These are phyloP conservation scores for Oncorhynchus tshawytscha DNA, from an alignment of 2,113 vertebrate genomes.

Conservation along the genomic window DNA sequence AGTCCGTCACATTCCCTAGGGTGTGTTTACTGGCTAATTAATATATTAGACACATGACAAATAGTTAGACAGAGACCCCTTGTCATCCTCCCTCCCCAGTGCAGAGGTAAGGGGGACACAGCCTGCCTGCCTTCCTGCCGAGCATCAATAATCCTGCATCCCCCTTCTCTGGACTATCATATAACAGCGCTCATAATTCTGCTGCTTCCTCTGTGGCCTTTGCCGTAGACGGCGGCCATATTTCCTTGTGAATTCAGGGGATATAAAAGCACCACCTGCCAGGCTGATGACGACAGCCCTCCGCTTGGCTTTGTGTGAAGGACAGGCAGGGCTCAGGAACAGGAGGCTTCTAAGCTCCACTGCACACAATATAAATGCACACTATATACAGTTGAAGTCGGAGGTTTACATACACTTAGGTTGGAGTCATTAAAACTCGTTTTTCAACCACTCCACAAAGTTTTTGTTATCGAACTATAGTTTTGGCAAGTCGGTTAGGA, in stretches of 20 bases:
- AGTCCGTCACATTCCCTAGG: not conserved
- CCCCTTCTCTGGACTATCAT: conserved; percentile 28
- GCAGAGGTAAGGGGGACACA: conserved; percentile 23
- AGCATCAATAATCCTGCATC: conserved; percentile 31
- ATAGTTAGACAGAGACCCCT: conserved; percentile 32
- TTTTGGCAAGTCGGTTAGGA: too few relatives aligned
- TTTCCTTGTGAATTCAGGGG: conserved; percentile 34
- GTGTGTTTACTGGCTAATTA: conserved; percentile 41
- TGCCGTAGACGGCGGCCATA: conserved; percentile 28
- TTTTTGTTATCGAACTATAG: too few relatives aligned
- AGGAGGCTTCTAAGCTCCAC: not conserved
- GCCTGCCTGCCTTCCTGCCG: conserved; percentile 8
- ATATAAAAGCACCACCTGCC: conserved; percentile 17
- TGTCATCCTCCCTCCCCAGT: conserved; percentile 18
- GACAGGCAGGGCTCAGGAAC: not conserved
- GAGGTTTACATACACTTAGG: too few relatives aligned
- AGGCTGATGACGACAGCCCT: conserved; percentile 22
- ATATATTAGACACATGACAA: conserved; percentile 41
- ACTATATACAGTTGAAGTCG: too few relatives aligned
- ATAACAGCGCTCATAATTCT: conserved; percentile 38
- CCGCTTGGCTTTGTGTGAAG: not conserved
- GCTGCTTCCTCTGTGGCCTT: conserved; percentile 20
- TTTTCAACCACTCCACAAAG: too few relatives aligned
- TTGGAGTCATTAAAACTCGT: too few relatives aligned
- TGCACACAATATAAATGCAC: not conserved